Conservation (phyloP, 2,888 invertebrate genomes). For the Hanleya hanleyi region DNA sequence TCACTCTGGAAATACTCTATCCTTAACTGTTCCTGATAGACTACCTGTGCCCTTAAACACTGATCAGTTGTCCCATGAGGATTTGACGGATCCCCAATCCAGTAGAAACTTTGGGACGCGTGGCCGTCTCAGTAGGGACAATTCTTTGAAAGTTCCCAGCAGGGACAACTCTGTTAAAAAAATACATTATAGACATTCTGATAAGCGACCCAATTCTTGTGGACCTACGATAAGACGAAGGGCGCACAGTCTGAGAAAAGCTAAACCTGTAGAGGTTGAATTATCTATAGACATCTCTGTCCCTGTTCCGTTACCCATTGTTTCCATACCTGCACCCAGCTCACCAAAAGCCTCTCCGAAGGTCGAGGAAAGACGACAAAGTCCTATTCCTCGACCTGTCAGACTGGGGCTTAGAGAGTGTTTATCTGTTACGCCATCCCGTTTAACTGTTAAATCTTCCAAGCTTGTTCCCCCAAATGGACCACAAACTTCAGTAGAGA, state of each 20-base stretch:
- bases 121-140: neutral
- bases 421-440: constrained; percentile 32
- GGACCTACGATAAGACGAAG: constrained; percentile 1
- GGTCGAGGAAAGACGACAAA: constrained; percentile 21
- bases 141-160: constrained; percentile 5
- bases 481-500: constrained; percentile 43
- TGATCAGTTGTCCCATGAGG: neutral
- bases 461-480: constrained; percentile 32
- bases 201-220: constrained; percentile 2
- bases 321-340: neutral
- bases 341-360: neutral
- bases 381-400: constrained; percentile 51
- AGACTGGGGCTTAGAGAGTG: constrained; percentile 54
- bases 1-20: neutral
- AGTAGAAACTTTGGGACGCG: neutral
- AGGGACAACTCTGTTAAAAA: neutral
- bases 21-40: neutral
- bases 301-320: neutral
- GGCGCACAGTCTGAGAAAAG: neutral
- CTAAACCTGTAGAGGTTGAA: neutral
- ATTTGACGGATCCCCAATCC: no score
- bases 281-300: neutral
- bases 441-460: constrained; percentile 18
- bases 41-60: constrained; percentile 3
- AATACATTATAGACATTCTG: neutral